These are phyloP conservation scores for Pachypanchax playfairii DNA, from an alignment of 2,113 vertebrate genomes.

Conservation along the genomic window DNA sequence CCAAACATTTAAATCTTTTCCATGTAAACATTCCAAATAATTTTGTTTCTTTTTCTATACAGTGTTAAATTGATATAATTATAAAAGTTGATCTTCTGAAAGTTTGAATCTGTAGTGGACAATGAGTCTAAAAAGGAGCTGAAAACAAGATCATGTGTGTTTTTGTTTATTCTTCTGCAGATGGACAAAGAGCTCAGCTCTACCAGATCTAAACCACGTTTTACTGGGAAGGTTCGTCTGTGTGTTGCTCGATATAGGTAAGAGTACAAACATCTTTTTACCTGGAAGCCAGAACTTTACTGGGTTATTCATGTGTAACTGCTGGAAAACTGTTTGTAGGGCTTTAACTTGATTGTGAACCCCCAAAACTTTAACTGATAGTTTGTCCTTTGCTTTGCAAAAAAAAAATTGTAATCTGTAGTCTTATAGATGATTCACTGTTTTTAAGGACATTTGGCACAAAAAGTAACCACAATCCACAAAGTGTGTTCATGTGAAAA, in stretches of 20 bases:
- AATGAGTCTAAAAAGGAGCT: not conserved
- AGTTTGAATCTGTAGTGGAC: not conserved
- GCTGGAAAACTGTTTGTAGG: not conserved
- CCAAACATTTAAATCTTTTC: not conserved
- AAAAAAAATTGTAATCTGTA: constrained; percentile 8
- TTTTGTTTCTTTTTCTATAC: not conserved
- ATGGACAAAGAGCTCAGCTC: constrained; percentile 93
- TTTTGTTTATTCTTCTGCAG: constrained; percentile 70
- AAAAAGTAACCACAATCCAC: constrained; percentile 66
- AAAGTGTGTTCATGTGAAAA: constrained; percentile 53
- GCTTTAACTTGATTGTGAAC: not conserved
- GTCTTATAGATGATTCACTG: constrained; percentile 62
- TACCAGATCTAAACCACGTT: constrained; percentile 87
- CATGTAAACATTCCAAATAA: not conserved
- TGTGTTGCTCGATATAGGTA: constrained; percentile 97
- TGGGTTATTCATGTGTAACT: not conserved
- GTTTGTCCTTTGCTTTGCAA: too few species aligned
- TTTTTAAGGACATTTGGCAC: constrained; percentile 50
- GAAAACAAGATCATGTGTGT: constrained; percentile 6
- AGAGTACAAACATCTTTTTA: constrained; percentile 29
- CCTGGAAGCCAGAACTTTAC: not conserved
- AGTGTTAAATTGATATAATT: too few species aligned
- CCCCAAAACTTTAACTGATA: too few species aligned
- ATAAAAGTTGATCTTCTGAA: not conserved
- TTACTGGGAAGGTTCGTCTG: constrained; percentile 93